phyloP scores from a whole-genome alignment of 2,113 vertebrate genomes.

The Octodon degus region DNA sequence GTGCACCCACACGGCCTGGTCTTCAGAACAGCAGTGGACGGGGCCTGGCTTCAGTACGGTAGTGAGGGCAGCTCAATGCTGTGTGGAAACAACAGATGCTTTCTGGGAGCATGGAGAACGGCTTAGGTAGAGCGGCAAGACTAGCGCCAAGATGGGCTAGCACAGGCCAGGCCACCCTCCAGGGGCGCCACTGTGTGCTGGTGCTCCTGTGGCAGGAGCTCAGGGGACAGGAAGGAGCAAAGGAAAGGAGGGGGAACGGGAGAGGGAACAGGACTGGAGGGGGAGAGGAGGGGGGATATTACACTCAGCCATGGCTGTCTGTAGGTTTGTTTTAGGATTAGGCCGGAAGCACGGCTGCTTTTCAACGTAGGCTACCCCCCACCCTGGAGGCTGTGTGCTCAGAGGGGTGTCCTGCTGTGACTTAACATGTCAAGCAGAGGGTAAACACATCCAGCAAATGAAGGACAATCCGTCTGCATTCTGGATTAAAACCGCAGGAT shows the following conservation, averaged over 20 bases:
- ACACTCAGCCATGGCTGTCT: neutral
- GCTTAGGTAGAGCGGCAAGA: neutral
- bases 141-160: rapidly evolving
- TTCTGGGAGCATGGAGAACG: neutral
- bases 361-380: neutral
- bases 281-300: neutral
- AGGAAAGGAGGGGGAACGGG: neutral
- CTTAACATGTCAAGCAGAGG: neutral
- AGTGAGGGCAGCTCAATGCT: neutral
- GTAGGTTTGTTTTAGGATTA: neutral
- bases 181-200: rapidly evolving
- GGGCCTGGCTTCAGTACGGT: neutral
- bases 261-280: too few relatives aligned
- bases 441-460: neutral
- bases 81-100: neutral
- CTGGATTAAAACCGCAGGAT: neutral
- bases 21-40: rapidly evolving
- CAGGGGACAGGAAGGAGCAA: neutral
- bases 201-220: rapidly evolving
- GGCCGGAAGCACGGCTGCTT: neutral
- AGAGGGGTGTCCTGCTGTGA: neutral
- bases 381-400: neutral
- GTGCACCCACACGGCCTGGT: neutral
- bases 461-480: too few relatives aligned
- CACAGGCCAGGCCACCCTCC: rapidly evolving